Evolutionary conservation across 2,113 vertebrate species (phyloP).

Genomic region (Scomber colias): DNA sequence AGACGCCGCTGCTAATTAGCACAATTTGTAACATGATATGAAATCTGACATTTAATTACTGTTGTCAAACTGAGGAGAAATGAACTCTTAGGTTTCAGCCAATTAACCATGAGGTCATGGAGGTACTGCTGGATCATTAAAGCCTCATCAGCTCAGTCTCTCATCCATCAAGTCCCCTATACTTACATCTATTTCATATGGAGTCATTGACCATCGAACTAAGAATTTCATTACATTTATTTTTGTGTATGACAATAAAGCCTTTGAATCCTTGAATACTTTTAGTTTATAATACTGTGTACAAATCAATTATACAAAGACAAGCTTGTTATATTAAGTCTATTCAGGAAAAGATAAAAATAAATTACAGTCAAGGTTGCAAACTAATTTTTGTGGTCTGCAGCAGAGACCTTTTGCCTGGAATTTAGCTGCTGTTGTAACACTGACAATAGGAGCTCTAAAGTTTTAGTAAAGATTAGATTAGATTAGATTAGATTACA

Average conservation of each 20-base stretch:
- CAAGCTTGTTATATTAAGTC: background rate
- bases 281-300: background rate
- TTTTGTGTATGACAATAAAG: too few relatives aligned
- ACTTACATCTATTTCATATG: too few relatives aligned
- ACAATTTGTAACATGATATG: background rate
- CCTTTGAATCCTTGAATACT: background rate
- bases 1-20: background rate
- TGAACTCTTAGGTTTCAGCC: background rate
- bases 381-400: too few relatives aligned
- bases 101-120: slow-evolving; percentile 3
- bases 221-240: too few relatives aligned
- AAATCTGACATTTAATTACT: slow-evolving; percentile 16
- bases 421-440: background rate
- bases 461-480: background rate
- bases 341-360: background rate
- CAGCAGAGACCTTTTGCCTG: background rate
- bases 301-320: background rate
- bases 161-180: background rate
- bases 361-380: too few relatives aligned
- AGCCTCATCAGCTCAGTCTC: background rate
- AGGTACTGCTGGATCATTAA: background rate
- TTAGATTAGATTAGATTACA: too few relatives aligned
- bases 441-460: background rate
- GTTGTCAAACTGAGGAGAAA: background rate
- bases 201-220: too few relatives aligned